Conservation (phyloP, 2,113 vertebrate species). For the Malurus melanocephalus region DNA sequence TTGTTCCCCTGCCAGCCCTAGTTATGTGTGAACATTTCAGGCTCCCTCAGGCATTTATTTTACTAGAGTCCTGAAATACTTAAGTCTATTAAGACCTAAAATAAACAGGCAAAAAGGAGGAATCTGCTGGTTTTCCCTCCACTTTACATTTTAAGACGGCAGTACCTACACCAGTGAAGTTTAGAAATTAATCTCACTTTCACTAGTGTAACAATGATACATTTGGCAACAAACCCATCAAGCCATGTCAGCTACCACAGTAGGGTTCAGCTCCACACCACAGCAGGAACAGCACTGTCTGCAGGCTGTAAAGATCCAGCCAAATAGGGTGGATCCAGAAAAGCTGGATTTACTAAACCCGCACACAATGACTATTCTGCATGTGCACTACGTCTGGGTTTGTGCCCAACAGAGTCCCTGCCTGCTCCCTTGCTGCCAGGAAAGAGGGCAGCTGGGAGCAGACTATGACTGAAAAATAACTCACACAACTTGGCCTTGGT, state of each 20-base stretch:
- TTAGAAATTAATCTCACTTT: background rate
- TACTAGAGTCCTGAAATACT: conserved; percentile 62
- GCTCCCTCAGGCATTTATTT: conserved; percentile 59
- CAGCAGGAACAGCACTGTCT: background rate
- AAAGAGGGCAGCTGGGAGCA: background rate
- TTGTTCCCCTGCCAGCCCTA: conserved; percentile 54
- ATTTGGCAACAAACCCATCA: background rate
- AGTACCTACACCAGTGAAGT: background rate
- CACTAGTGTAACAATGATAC: background rate
- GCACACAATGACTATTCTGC: background rate
- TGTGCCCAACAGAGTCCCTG: background rate
- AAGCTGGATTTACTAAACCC: background rate
- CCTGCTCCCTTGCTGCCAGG: background rate
- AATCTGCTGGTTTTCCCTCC: conserved; percentile 28
- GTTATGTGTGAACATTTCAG: conserved; percentile 60
- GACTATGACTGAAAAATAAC: background rate
- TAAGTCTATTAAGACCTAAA: conserved; percentile 57
- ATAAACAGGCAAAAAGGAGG: conserved; percentile 29
- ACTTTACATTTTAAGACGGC: background rate
- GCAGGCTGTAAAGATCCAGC: background rate
- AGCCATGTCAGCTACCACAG: background rate
- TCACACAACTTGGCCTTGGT: background rate
- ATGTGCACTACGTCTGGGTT: fast-evolving
- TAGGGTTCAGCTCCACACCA: background rate
- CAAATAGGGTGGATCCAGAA: background rate